Base-by-base conservation (phyloP, 2,797 vertebrate genomes). In the Myoxocephalus aenaeus region DNA sequence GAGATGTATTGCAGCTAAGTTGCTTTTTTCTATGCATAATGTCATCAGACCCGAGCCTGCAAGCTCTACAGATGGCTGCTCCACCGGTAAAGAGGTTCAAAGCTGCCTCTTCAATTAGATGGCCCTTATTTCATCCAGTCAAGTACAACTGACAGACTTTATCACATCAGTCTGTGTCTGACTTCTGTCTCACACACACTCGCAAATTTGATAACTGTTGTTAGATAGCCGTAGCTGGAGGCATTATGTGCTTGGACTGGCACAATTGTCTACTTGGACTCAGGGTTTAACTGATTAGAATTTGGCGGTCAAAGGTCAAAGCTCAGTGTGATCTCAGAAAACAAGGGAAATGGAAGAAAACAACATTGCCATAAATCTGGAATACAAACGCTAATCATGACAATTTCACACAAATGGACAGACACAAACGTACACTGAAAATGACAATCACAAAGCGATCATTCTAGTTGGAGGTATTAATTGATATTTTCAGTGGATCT, bases 41-140 rank as follows among this genome's bases (percentile, higher is more conserved):
- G 14, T 68, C n/a, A 5, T 38, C 7, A 62, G 46, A 32, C 20
- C 14, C 27, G 4, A 44, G 12, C 36, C 53, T 25, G 5, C 46
- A 34, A 65, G 27, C n/a, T 42, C 46, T 38, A 54, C 17, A 67
- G 40, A 59, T 53, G 36, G 38, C n/a, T 54, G 15, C 36, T 69
- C 15, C 12, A 38, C 46, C 61, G 27, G 73, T 68, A 32, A 38
- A 48, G 32, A 54, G 14, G 27, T 67, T 72, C 40, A 42, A 29
- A 68, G 40, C 10, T 67, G 14, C 62, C 48, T 69, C 48, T 61
- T 66, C 18, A 69, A 44, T 59, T 66, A 34, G 36, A 66, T 27
- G 29, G 18, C 25, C 65, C 51, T 71, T 74, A 20, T 65, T 77
- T 42, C 3, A 58, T 54, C 48, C 36, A 65, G 27, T 50, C 38